Evolutionary conservation across 2,797 vertebrate species (phyloP).

Genomic region (Amazonetta brasiliensis): DNA sequence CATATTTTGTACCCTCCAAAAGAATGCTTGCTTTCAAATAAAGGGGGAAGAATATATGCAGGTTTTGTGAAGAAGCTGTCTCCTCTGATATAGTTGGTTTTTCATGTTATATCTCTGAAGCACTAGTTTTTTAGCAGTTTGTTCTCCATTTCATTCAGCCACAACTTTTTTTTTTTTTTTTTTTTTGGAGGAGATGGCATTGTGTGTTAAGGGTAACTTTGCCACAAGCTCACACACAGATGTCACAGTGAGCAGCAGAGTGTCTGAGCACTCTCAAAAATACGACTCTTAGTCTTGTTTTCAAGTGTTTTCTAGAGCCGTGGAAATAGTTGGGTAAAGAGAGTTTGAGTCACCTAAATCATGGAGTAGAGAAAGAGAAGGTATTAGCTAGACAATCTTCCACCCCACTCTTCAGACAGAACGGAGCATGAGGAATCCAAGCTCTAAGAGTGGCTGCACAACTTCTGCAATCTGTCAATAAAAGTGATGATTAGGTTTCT

Average conservation of each 20-base stretch:
- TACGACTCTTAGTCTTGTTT: neutral
- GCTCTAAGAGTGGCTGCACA: neutral
- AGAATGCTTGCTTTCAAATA: neutral
- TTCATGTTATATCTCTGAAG: neutral
- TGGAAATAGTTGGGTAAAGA: slow-evolving; percentile 1
- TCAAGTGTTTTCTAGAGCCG: slow-evolving; percentile 24
- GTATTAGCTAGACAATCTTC: neutral
- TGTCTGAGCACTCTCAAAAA: slow-evolving; percentile 2
- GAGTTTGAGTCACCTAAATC: neutral
- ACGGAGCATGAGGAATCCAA: neutral
- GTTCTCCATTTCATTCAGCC: neutral
- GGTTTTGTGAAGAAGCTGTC: neutral
- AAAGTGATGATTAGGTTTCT: neutral
- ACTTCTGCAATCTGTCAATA: neutral
- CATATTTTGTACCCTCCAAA: neutral
- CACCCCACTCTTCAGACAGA: neutral
- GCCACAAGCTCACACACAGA: neutral
- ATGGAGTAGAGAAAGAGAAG: neutral
- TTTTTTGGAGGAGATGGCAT: neutral
- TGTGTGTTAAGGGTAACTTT: neutral
- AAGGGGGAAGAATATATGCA: too few relatives aligned
- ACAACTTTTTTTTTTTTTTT: neutral
- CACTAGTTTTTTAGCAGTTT: neutral
- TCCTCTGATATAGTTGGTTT: neutral
- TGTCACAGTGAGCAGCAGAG: neutral